Evolutionary conservation across 2,113 vertebrate species (phyloP).

Genomic region (Microcebus tavaratra): DNA sequence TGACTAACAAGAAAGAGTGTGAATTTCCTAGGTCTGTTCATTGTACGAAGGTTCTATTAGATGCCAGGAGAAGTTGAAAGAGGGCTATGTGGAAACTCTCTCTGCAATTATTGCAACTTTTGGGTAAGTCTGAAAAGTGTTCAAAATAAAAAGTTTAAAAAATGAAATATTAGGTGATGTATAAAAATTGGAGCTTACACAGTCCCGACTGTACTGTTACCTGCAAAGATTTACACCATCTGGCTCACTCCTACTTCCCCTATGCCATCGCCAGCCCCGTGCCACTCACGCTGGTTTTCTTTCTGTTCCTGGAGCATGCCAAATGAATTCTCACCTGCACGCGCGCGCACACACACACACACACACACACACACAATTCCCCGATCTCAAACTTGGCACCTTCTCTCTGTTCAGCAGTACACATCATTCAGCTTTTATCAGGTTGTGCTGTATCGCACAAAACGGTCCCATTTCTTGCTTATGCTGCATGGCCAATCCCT

Average conservation of each 20-base stretch:
- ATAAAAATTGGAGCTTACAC: background rate
- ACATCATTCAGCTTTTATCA: background rate
- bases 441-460: background rate
- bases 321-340: background rate
- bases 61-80: background rate
- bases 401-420: background rate
- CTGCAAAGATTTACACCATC: background rate
- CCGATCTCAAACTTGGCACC: background rate
- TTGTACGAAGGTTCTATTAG: background rate
- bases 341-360: background rate
- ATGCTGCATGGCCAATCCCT: background rate
- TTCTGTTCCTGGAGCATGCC: background rate
- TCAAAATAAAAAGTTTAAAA: constrained; percentile 1
- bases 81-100: background rate
- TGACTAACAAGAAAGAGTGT: background rate
- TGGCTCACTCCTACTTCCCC: background rate
- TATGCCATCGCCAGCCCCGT: background rate
- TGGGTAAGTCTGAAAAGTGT: background rate
- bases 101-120: background rate
- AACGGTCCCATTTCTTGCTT: background rate
- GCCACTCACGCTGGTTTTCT: background rate
- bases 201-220: background rate
- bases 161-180: background rate
- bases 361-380: background rate
- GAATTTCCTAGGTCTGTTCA: background rate